phyloP scores from a whole-genome alignment of 2,888 invertebrate genomes.

The Julus scanicus region DNA sequence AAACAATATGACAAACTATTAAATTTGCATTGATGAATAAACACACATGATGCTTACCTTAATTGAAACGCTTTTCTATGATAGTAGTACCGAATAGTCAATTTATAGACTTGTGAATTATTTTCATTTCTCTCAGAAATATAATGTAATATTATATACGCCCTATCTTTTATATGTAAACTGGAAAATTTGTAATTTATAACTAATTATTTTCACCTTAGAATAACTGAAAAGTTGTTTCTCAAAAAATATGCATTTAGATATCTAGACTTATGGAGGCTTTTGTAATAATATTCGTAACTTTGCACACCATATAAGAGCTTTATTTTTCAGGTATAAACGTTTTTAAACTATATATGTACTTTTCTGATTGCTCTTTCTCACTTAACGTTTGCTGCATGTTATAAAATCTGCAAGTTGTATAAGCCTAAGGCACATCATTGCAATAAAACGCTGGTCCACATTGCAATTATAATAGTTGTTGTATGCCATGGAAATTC shows the following conservation, averaged over 20 bases:
- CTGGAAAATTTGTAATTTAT: not conserved
- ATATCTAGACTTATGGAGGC: not conserved
- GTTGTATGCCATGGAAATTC: slow-evolving; percentile 22
- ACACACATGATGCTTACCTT: too few species aligned
- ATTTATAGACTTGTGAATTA: too few species aligned
- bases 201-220: not conserved
- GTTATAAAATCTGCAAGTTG: slow-evolving; percentile 4
- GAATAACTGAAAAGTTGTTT: too few species aligned
- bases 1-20: too few species aligned
- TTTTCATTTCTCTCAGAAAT: too few species aligned
- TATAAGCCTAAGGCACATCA: not conserved
- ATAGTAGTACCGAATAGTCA: too few species aligned
- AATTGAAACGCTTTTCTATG: too few species aligned
- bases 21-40: too few species aligned
- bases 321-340: not conserved
- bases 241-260: too few species aligned
- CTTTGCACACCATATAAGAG: not conserved
- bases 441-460: slow-evolving; percentile 8
- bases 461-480: slow-evolving; percentile 24
- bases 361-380: slow-evolving; percentile 32
- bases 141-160: too few species aligned
- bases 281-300: not conserved
- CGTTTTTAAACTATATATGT: not conserved
- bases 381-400: not conserved
- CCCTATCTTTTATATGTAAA: too few species aligned